phyloP scores from a whole-genome alignment of 2,113 vertebrate species.

The Nothocercus nigrocapillus region DNA sequence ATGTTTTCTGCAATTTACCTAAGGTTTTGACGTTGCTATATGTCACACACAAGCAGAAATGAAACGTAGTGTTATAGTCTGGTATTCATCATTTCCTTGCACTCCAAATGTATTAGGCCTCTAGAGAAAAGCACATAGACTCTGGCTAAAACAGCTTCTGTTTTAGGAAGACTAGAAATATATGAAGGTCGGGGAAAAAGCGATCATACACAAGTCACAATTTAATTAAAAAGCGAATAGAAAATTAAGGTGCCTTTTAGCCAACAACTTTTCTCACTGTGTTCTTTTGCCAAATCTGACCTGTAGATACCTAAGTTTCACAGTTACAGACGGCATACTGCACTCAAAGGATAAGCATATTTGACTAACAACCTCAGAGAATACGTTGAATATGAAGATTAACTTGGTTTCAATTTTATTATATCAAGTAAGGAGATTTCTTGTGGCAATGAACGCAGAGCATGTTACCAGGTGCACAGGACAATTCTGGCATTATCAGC shows the following conservation, averaged over 20 bases:
- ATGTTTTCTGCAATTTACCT: neutral
- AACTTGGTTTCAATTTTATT: neutral
- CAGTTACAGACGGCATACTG: neutral
- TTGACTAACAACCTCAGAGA: neutral
- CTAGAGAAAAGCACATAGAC: neutral
- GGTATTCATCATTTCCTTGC: neutral
- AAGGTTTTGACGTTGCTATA: neutral
- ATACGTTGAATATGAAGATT: neutral
- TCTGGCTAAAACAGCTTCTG: neutral
- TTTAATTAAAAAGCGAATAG: neutral
- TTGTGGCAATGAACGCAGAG: neutral
- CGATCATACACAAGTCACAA: neutral
- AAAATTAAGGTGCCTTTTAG: neutral
- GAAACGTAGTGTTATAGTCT: neutral
- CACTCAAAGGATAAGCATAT: neutral
- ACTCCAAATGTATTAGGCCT: neutral
- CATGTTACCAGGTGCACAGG: neutral
- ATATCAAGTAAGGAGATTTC: neutral
- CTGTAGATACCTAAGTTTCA: neutral
- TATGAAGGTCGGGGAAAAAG: neutral
- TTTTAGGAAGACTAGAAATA: neutral
- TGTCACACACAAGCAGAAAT: neutral
- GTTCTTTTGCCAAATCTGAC: neutral
- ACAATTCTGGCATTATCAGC: neutral
- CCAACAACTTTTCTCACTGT: neutral